These are phyloP conservation scores for Isurus oxyrinchus DNA, from an alignment of 2,113 vertebrate genomes.

Conservation along the genomic window DNA sequence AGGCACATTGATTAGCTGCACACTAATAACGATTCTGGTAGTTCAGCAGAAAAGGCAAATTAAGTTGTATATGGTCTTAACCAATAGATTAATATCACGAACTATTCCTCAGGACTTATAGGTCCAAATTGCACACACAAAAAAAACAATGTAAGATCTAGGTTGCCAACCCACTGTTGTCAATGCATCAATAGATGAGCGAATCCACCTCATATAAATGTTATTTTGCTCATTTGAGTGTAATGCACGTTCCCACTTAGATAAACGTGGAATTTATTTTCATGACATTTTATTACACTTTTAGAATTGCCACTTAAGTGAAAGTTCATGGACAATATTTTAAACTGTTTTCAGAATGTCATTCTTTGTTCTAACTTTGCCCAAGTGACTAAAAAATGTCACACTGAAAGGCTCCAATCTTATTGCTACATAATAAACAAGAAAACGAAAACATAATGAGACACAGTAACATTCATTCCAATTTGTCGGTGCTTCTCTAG, in stretches of 20 bases:
- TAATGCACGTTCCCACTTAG: not conserved
- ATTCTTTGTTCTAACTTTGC: not conserved
- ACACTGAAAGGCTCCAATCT: not conserved
- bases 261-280: not conserved
- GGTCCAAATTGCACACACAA: not conserved
- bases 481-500: not conserved
- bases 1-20: not conserved
- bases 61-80: not conserved
- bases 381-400: not conserved
- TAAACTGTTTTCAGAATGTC: not conserved
- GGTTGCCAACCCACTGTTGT: not conserved
- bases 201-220: not conserved
- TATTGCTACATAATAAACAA: not conserved
- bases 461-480: not conserved
- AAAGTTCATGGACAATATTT: constrained; percentile 12
- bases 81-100: not conserved
- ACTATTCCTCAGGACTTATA: not conserved
- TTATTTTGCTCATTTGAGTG: not conserved
- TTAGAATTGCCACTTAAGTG: not conserved
- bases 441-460: not conserved
- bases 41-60: not conserved
- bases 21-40: not conserved
- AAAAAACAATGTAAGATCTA: not conserved
- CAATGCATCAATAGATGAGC: not conserved
- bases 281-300: not conserved